Evolutionary conservation across 2,113 vertebrate species (phyloP).

Genomic region (Corydoras sp.): DNA sequence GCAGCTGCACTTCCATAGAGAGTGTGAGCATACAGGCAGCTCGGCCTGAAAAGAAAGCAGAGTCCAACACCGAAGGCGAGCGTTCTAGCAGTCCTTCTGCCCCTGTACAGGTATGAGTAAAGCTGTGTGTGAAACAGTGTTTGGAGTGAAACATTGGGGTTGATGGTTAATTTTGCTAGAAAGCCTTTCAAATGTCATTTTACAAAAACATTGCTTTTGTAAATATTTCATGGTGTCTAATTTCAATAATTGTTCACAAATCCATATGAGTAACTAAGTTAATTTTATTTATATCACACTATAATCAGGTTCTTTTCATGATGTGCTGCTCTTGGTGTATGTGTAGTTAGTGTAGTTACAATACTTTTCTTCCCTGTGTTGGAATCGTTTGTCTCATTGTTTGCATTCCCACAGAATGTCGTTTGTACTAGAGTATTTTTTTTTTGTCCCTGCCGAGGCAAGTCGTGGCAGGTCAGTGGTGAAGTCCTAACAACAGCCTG

Average conservation of each 20-base stretch:
- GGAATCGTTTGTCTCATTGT: not conserved
- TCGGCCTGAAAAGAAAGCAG: slow-evolving; percentile 79
- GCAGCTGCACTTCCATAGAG: slow-evolving; percentile 85
- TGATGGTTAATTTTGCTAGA: not conserved
- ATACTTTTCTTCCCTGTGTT: not conserved
- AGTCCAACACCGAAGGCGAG: slow-evolving; percentile 78
- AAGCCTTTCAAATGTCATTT: not conserved
- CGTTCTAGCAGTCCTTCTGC: slow-evolving; percentile 76
- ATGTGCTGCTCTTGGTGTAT: not conserved
- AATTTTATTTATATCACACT: no score
- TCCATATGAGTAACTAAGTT: not conserved
- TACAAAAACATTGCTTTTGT: no score
- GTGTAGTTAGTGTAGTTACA: not conserved
- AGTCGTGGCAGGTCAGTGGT: not conserved
- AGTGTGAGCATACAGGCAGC: slow-evolving; percentile 79
- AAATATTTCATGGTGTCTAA: no score
- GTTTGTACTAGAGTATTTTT: slow-evolving; percentile 2
- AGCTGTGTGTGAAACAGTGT: not conserved
- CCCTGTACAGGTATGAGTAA: slow-evolving; percentile 80
- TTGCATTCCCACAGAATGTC: not conserved
- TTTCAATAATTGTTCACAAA: not conserved
- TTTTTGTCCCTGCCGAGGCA: not conserved
- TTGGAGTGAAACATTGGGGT: not conserved
- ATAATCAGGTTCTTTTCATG: no score
- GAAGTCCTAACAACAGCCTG: not conserved